A percentile compares a stretch with the other conserved stretches of the same genome.
These are phyloP conservation scores for Laticauda laticaudata DNA, from an alignment of 2,113 vertebrate genomes.

Conservation along the genomic window DNA sequence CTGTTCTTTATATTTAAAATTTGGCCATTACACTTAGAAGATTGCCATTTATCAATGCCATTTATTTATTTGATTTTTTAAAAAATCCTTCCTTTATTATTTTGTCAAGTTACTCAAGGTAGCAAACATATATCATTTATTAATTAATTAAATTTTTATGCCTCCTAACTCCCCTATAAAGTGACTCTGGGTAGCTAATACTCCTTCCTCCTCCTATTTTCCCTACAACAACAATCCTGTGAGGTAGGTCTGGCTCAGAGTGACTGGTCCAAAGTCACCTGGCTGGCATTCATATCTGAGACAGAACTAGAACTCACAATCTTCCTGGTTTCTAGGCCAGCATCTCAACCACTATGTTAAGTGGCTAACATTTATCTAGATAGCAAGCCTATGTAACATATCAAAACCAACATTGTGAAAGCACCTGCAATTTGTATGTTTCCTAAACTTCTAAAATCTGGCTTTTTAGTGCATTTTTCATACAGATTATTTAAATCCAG, in stretches of 20 bases:
- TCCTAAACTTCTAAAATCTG: neutral
- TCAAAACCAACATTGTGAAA: neutral
- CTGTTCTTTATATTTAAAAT: neutral
- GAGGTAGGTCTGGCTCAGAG: neutral
- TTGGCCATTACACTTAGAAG: neutral
- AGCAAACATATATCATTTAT: neutral
- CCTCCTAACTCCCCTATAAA: neutral
- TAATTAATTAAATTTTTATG: neutral
- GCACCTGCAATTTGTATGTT: neutral
- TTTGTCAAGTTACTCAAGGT: neutral
- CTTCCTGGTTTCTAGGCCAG: neutral
- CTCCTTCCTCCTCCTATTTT: neutral
- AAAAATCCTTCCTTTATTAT: neutral
- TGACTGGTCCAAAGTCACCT: neutral
- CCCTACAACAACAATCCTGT: neutral
- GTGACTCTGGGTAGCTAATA: neutral
- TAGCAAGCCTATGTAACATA: neutral
- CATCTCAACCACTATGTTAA: neutral
- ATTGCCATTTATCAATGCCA: neutral
- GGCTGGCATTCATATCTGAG: neutral
- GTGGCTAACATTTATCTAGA: neutral
- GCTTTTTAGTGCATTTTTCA: neutral
- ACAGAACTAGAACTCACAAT: neutral
- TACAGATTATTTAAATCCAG: neutral
- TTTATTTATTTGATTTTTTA: neutral